Percentiles rank a stretch among this genome's conserved stretches.
phyloP scores from a whole-genome alignment of 2,888 invertebrate genomes.

The Aleiodes leptofemur region DNA sequence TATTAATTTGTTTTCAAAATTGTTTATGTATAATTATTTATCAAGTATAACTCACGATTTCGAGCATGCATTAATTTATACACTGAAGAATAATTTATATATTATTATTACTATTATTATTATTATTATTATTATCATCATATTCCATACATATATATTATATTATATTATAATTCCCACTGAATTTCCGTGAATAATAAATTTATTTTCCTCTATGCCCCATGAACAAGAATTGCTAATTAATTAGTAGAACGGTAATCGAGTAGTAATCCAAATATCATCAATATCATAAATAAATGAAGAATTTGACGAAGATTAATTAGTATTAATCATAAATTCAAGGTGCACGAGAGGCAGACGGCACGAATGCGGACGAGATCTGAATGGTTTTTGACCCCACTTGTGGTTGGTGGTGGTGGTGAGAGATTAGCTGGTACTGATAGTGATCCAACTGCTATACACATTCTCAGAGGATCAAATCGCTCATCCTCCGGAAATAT shows the following conservation, averaged over 20 bases:
- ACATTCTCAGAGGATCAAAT: conserved; percentile 75
- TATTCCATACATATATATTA: conserved; percentile 46
- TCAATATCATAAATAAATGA: neutral
- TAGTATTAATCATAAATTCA: conserved; percentile 62
- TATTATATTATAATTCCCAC: conserved; percentile 37
- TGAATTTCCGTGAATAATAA: conserved; percentile 51
- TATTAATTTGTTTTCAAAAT: conserved; percentile 46
- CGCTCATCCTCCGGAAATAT: conserved; percentile 79
- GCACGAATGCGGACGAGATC: conserved; percentile 97
- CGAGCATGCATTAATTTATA: conserved; percentile 18
- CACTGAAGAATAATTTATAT: conserved; percentile 46
- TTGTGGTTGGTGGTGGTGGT: conserved; percentile 67
- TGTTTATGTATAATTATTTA: conserved; percentile 33
- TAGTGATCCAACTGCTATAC: conserved; percentile 75
- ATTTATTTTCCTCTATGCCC: conserved; percentile 44
- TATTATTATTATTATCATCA: conserved; percentile 42
- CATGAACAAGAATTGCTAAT: conserved; percentile 43
- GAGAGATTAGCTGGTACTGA: conserved; percentile 76
- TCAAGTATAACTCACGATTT: neutral
- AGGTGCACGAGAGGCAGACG: conserved; percentile 97
- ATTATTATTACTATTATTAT: conserved; percentile 10
- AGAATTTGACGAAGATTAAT: no score
- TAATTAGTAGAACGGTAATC: conserved; percentile 16
- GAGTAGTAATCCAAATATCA: neutral
- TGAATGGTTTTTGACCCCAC: conserved; percentile 95